Evolutionary conservation across 1,140 invertebrate genomes (phyloP).

Genomic region (Drosophila arizonae): DNA sequence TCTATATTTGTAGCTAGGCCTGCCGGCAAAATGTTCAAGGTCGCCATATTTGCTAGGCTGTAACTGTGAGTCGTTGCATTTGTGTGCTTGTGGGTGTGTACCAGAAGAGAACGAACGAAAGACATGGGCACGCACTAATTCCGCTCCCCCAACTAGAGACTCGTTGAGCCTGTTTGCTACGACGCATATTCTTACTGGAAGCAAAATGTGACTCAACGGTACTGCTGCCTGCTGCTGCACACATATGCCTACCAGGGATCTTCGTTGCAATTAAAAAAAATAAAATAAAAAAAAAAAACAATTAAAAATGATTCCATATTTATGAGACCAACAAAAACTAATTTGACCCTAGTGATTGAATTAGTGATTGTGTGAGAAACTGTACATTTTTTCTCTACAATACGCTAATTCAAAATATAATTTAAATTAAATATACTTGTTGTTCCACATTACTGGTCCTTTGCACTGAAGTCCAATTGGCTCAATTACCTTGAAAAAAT

Average conservation of each 20-base stretch:
- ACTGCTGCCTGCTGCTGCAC: no score
- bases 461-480: not conserved
- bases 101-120: not conserved
- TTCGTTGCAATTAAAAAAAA: no score
- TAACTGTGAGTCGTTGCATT: conserved; percentile 11
- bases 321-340: no score
- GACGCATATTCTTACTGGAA: conserved; percentile 41
- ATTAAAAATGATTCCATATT: no score
- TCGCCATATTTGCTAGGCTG: conserved; percentile 5
- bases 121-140: not conserved
- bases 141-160: not conserved
- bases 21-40: conserved; percentile 36
- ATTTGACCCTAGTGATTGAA: no score
- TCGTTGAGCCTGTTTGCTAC: conserved; percentile 34
- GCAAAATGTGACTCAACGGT: no score
- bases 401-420: no score
- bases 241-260: no score
- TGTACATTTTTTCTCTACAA: no score
- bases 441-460: no score
- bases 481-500: not conserved
- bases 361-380: no score
- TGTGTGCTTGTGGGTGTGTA: conserved; percentile 12
- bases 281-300: no score
- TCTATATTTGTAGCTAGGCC: conserved; percentile 24
- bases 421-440: not conserved